Evolutionary conservation across 2,888 invertebrate species (phyloP).

Genomic region (Melanargia galathea): DNA sequence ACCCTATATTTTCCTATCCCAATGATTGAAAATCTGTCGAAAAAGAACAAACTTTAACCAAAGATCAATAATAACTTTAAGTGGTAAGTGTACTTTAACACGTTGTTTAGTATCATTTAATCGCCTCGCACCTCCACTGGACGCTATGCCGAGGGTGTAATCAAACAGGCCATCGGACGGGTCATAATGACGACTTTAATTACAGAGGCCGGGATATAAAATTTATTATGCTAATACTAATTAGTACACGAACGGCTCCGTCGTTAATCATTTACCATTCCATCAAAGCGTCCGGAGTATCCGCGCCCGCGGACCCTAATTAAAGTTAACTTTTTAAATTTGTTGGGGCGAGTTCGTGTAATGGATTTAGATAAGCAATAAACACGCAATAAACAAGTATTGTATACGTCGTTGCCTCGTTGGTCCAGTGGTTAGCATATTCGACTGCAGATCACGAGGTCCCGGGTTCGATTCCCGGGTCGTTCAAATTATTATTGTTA

Average conservation of each 20-base stretch:
- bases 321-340: conserved; percentile 20
- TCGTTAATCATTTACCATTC: conserved; percentile 41
- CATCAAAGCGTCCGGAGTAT: conserved; percentile 26
- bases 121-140: conserved; percentile 17
- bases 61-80: background rate
- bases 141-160: conserved; percentile 38
- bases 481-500: too few species aligned
- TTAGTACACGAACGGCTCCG: conserved; percentile 37
- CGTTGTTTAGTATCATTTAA: conserved; percentile 14
- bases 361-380: conserved; percentile 4
- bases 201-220: conserved; percentile 45
- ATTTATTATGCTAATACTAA: conserved; percentile 52
- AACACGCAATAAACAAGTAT: background rate
- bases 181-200: conserved; percentile 52
- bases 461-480: too few species aligned
- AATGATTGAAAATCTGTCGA: too few species aligned
- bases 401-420: too few species aligned
- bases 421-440: too few species aligned
- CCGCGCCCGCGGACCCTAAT: conserved; percentile 22
- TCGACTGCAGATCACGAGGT: too few species aligned
- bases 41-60: background rate
- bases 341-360: background rate
- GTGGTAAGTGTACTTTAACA: background rate
- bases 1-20: too few species aligned
- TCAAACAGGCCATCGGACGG: conserved; percentile 51